A percentile compares a stretch with the other conserved stretches of the same genome.
phyloP scores from a whole-genome alignment of 2,113 vertebrate genomes.

The Dinomys branickii region DNA sequence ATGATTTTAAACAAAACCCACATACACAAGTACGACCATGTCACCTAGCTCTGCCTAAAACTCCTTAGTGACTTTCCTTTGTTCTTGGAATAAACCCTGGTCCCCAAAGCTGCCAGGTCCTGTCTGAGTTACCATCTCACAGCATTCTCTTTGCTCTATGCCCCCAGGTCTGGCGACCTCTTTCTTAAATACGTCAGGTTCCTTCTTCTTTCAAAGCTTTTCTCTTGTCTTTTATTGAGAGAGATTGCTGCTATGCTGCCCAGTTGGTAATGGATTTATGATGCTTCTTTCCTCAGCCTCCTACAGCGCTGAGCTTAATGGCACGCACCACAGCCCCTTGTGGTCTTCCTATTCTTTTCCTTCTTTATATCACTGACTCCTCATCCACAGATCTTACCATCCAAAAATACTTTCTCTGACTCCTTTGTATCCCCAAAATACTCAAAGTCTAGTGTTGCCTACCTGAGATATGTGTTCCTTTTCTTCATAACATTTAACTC shows the following conservation, averaged over 20 bases:
- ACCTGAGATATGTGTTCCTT: not conserved
- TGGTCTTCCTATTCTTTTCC: not conserved
- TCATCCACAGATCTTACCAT: not conserved
- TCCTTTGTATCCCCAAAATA: not conserved
- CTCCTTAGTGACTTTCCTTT: not conserved
- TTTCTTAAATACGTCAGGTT: not conserved
- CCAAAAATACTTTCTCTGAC: conserved; percentile 8
- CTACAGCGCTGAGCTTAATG: not conserved
- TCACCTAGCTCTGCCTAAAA: not conserved
- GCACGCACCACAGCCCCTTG: not conserved
- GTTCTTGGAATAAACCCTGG: not conserved
- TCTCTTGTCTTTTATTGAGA: not conserved
- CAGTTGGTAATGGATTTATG: not conserved
- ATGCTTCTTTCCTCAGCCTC: not conserved
- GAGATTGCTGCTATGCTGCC: not conserved
- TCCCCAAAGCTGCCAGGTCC: not conserved
- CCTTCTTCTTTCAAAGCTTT: not conserved
- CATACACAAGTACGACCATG: not conserved
- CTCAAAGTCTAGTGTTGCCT: not conserved
- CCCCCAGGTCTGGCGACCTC: not conserved
- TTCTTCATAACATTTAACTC: conserved; percentile 37
- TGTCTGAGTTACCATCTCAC: not conserved
- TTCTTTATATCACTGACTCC: not conserved
- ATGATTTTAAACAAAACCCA: not conserved
- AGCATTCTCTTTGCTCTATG: not conserved